Conservation (phyloP, 1,140 invertebrate genomes). For the Pomacea maculata region DNA sequence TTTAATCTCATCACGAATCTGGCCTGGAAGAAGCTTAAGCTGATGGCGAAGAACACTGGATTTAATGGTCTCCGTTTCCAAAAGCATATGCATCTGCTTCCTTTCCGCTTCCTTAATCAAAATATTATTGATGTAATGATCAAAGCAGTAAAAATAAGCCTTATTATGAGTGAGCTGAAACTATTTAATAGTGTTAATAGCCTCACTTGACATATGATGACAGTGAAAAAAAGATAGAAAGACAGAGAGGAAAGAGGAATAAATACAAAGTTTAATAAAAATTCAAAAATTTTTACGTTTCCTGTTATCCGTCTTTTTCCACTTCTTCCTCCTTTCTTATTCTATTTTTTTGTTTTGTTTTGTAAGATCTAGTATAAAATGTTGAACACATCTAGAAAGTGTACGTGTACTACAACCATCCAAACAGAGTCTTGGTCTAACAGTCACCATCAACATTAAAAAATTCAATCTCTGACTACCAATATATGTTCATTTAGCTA, state of each 20-base stretch:
- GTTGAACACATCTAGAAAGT: too few relatives aligned
- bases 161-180: not conserved
- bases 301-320: too few relatives aligned
- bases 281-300: too few relatives aligned
- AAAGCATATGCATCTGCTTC: constrained; percentile 48
- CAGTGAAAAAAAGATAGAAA: not conserved
- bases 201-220: not conserved
- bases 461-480: too few relatives aligned
- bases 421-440: too few relatives aligned
- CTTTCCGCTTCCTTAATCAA: constrained; percentile 53
- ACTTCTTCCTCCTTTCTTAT: too few relatives aligned
- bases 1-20: constrained; percentile 60
- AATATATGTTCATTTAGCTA: too few relatives aligned
- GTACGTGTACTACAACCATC: too few relatives aligned
- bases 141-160: not conserved
- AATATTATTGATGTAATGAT: not conserved
- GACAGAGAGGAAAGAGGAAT: too few relatives aligned
- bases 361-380: not conserved
- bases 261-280: too few relatives aligned
- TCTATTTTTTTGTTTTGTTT: not conserved
- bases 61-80: constrained; percentile 63
- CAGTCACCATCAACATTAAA: too few relatives aligned
- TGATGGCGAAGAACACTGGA: constrained; percentile 59
- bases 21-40: constrained; percentile 54
- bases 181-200: not conserved